phyloP scores from a whole-genome alignment of 2,888 invertebrate species.

The Meteorus cinctellus region DNA sequence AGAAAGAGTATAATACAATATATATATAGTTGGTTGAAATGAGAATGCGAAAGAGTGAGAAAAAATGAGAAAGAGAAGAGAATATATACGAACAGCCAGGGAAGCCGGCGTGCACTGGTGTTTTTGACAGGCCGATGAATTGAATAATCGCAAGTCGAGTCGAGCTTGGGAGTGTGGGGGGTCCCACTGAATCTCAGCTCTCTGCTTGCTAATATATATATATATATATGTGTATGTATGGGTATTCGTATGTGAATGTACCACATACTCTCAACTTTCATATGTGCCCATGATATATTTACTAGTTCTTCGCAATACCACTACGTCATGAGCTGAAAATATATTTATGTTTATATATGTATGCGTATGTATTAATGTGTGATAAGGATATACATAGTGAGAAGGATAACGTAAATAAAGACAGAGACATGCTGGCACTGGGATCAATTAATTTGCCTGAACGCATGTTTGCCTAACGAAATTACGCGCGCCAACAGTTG shows the following conservation, averaged over 20 bases:
- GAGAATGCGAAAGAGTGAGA: conserved; percentile 50
- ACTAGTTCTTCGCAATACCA: conserved; percentile 19
- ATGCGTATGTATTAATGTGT: conserved; percentile 15
- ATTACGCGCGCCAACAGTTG: conserved; percentile 70
- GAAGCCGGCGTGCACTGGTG: conserved; percentile 72
- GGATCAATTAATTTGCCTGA: conserved; percentile 62
- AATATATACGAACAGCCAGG: conserved; percentile 61
- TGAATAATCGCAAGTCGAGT: conserved; percentile 74
- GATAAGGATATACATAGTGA: not conserved
- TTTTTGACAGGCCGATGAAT: conserved; percentile 74
- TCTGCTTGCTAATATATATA: conserved; percentile 63
- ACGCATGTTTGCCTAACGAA: conserved; percentile 53
- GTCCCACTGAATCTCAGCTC: conserved; percentile 72
- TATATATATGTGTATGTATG: conserved; percentile 40
- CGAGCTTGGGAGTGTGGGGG: conserved; percentile 62
- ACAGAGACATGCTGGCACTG: not conserved
- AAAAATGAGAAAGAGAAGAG: conserved; percentile 54
- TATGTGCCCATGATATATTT: conserved; percentile 30
- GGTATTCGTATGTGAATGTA: conserved; percentile 19
- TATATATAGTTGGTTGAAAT: conserved; percentile 35
- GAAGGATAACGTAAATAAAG: not conserved
- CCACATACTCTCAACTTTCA: conserved; percentile 24
- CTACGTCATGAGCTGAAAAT: conserved; percentile 7
- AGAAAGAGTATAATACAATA: conserved; percentile 28
- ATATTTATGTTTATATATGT: conserved; percentile 5